Evolutionary conservation across 2,113 vertebrate species (phyloP).

Genomic region (Chloropsis cyanopogon): DNA sequence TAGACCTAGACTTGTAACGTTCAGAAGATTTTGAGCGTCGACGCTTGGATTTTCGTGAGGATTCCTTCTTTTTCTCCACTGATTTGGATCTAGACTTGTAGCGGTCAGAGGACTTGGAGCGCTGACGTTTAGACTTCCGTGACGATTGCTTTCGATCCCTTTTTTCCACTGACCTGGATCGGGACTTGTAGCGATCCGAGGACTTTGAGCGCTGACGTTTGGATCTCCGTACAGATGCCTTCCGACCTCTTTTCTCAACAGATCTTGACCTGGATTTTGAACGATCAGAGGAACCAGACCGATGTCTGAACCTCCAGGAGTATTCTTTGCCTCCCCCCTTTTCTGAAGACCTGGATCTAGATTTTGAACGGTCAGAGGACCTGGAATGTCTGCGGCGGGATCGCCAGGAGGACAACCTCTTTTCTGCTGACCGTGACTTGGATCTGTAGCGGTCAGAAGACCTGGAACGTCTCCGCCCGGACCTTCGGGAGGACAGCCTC

Average conservation of each 20-base stretch:
- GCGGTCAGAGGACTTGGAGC: constrained; percentile 72
- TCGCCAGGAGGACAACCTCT: constrained; percentile 59
- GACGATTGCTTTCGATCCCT: constrained; percentile 66
- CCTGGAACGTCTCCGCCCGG: constrained; percentile 67
- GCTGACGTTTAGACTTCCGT: constrained; percentile 70
- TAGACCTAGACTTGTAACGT: constrained; percentile 64
- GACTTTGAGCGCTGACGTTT: constrained; percentile 74
- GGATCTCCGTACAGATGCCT: constrained; percentile 66
- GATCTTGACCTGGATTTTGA: constrained; percentile 58
- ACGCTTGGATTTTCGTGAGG: constrained; percentile 76
- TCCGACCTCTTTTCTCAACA: constrained; percentile 30
- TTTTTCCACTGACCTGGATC: not conserved
- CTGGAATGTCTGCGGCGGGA: constrained; percentile 73
- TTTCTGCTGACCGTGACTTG: constrained; percentile 1
- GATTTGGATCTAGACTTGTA: constrained; percentile 79
- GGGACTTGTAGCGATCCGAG: constrained; percentile 73
- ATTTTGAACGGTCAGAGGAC: constrained; percentile 69
- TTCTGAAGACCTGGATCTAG: constrained; percentile 58
- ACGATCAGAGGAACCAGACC: constrained; percentile 46
- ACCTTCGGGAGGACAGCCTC: constrained; percentile 47
- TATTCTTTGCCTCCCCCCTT: constrained; percentile 61
- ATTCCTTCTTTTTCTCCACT: constrained; percentile 72
- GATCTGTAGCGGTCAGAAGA: constrained; percentile 64
- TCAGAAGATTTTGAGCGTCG: constrained; percentile 76
- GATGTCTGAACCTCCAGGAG: constrained; percentile 71